These are phyloP conservation scores for Psylliodes chrysocephalus DNA, from an alignment of 2,888 invertebrate species.

Conservation along the genomic window DNA sequence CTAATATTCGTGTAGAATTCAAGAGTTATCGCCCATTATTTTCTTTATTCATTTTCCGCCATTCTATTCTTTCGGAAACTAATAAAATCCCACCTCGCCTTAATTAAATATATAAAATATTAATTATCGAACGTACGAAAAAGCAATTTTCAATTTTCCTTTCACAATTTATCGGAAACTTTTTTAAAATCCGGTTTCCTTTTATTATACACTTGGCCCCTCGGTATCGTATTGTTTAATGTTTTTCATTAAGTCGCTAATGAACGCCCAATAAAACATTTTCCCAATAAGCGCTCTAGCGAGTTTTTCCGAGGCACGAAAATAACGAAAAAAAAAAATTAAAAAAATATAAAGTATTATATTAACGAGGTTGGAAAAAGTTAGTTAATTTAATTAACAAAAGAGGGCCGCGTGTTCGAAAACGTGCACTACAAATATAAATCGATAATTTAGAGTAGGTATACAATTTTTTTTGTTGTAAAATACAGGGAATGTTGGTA, in stretches of 20 bases:
- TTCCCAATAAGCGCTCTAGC: conserved; percentile 28
- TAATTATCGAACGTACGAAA: conserved; percentile 2
- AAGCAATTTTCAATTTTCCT: conserved; percentile 25
- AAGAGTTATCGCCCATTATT: background rate
- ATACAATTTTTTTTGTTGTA: conserved; percentile 37
- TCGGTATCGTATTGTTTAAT: conserved; percentile 29
- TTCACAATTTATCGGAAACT: conserved; percentile 20
- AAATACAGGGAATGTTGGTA: no score
- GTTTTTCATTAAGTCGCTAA: conserved; percentile 37
- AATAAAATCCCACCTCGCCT: background rate
- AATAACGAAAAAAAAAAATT: conserved; percentile 32
- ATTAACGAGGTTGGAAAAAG: conserved; percentile 42
- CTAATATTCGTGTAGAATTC: no score
- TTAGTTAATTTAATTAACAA: conserved; percentile 46
- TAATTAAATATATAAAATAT: conserved; percentile 27
- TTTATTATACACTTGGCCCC: conserved; percentile 27
- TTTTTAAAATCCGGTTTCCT: conserved; percentile 24
- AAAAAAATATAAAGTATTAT: conserved; percentile 34
- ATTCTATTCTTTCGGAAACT: background rate
- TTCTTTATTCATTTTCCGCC: background rate
- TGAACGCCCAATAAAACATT: conserved; percentile 36
- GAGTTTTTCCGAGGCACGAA: conserved; percentile 26
- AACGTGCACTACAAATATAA: conserved; percentile 44
- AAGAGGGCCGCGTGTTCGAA: conserved; percentile 36
- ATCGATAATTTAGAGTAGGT: conserved; percentile 43